Evolutionary conservation across 2,797 vertebrate species (phyloP), one percentile per base, ranked within the genome.

Genomic region (Malurus leucopterus): DNA sequence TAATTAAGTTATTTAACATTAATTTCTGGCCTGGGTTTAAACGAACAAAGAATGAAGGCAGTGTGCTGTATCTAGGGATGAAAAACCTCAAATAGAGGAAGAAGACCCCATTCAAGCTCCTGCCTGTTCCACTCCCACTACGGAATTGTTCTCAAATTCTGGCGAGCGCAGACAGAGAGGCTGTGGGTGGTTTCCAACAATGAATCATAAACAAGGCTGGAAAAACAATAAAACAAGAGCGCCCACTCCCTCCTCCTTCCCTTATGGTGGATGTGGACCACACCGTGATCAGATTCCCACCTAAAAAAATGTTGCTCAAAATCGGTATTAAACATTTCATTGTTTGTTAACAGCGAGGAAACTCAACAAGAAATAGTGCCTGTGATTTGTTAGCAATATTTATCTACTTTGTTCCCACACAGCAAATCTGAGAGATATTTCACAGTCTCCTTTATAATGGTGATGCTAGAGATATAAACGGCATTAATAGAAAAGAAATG

Each of bases 391-490:
- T 80, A 67, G 72, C 40, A 88, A 41, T 91, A 88, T 91, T 91
- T 91, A 81, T 92, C 74, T 82, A 55, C 71, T 78, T 78, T 84
- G 67, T 63, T 92, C 75, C 65, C 74, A 84, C 57, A 68, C 50
- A 84, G 83, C 40, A 41, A 61, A 90, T 92, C 91, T 88, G 53
- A 79, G 80, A 88, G 40, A 89, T 95, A 89, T 95, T 94, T 95
- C 88, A 91, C 34, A 58, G 59, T 72, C 84, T 26, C 91, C 75
- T 84, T 91, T 82, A 50, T 88, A 94, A 91, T 86, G 57, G 88
- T n/a, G 91, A 93, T 90, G 89, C 76, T 78, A 69, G 84, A 86
- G 92, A 95, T 93, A 93, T 58, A 94, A 94, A 94, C 49, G 55
- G 58, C 13, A 20, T 76, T 93, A 94, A 92, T 83, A 92, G 92